phyloP scores from a whole-genome alignment of 2,797 vertebrate genomes.

The Sebastes hubbsi region DNA sequence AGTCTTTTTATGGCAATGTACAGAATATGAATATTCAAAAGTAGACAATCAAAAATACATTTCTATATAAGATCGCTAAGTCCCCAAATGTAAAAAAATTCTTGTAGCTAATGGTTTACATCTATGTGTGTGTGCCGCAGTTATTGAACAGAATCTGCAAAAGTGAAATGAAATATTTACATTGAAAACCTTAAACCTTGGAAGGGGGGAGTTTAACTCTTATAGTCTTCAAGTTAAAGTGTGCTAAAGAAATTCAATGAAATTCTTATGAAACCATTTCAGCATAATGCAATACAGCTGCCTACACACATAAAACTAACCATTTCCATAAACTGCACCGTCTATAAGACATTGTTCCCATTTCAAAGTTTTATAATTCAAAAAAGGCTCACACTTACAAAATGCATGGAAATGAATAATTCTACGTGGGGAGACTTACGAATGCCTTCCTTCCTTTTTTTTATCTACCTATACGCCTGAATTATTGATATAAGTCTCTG shows the following conservation, averaged over 20 bases:
- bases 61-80: not conserved
- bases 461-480: slow-evolving; percentile 63
- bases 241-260: slow-evolving; percentile 24
- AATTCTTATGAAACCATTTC: slow-evolving; percentile 35
- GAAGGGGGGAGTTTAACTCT: slow-evolving; percentile 4
- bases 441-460: slow-evolving; percentile 25
- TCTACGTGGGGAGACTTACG: slow-evolving; percentile 45
- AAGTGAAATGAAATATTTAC: not conserved
- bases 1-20: not conserved
- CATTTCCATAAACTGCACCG: slow-evolving; percentile 34
- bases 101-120: not conserved
- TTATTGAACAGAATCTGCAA: not conserved
- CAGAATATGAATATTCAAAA: not conserved
- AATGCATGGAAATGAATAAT: slow-evolving; percentile 71
- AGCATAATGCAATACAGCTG: slow-evolving; percentile 35
- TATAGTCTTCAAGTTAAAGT: slow-evolving; percentile 17
- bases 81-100: not conserved
- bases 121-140: not conserved
- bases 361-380: slow-evolving; percentile 57
- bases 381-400: slow-evolving; percentile 55
- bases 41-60: not conserved
- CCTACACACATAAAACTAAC: slow-evolving; percentile 14
- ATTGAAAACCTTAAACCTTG: not conserved
- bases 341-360: slow-evolving; percentile 41
- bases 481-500: slow-evolving; percentile 74